Evolutionary conservation across 1,140 invertebrate species (phyloP), one percentile per base, ranked within the genome.

Genomic region (Maconellicoccus hirsutus): DNA sequence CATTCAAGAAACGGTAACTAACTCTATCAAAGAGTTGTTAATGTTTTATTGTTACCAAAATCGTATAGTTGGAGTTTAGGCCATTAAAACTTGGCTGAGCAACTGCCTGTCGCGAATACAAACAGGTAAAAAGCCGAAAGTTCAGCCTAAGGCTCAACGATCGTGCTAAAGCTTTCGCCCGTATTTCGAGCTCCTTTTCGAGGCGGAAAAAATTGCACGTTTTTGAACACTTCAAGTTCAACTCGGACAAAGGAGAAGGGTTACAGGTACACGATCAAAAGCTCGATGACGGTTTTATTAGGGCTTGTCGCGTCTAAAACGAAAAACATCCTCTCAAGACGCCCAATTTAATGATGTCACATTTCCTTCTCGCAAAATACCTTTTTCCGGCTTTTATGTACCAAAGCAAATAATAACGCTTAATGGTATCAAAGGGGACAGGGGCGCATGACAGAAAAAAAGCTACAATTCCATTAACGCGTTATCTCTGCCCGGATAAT

Each of bases 301-400:
- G 42, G 12, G 10, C n/a, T 52, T 19, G 42, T 52, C 42, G 42
- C n/a, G 12, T 52, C 3, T 52, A 19, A 52, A 52, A 52, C 42
- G 42, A 8, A 14, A 16, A 52, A 52, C 42, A 52, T 52, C 42
- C 42, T 52, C 42, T 52, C 42, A 52, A 52, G 42, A 52, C n/a
- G 42, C 42, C 42, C 42, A 52, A 52, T 52, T 52, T 52, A 52
- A 52, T 52, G 42, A 52, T 52, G 42, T 52, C 42, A 52, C 42
- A 52, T 52, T 52, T 52, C 42, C 42, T 14, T 52, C 42, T 52
- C 42, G n/a, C 6, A 52, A 52, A 52, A 52, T 52, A 52, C 42
- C 10, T 52, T 52, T 52, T 52, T 52, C 42, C 42, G 42, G 42
- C 42, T 52, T 52, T 52, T 19, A 52, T 19, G 42, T 52, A 6